Conservation (phyloP, 2,888 invertebrate genomes). For the Anthophora plumipes region DNA sequence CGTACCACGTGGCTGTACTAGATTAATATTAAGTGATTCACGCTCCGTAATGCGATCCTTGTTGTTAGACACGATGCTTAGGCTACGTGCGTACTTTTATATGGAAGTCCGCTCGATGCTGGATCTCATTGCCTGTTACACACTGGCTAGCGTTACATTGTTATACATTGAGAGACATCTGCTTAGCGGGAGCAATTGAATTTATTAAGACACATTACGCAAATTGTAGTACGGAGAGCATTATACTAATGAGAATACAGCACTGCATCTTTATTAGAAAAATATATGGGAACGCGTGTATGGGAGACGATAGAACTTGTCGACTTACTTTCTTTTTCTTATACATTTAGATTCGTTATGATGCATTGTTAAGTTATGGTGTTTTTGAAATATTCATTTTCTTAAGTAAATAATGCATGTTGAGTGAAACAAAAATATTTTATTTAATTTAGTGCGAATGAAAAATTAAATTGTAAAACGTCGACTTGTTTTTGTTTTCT, state of each 20-base stretch:
- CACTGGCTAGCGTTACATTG: constrained; percentile 24
- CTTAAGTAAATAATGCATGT: no score
- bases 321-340: neutral
- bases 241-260: constrained; percentile 54
- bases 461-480: no score
- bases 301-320: neutral
- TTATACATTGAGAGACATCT: constrained; percentile 35
- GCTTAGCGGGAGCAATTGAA: constrained; percentile 56
- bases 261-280: constrained; percentile 52
- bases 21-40: constrained; percentile 69
- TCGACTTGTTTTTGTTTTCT: no score
- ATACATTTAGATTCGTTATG: no score
- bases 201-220: constrained; percentile 59
- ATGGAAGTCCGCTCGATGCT: constrained; percentile 39
- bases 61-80: constrained; percentile 62
- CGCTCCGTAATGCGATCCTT: constrained; percentile 62
- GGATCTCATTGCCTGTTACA: constrained; percentile 34
- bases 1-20: constrained; percentile 58
- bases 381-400: no score
- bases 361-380: no score
- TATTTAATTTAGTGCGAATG: no score
- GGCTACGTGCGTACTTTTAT: constrained; percentile 44
- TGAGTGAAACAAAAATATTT: no score
- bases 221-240: constrained; percentile 50
- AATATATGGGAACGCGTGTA: constrained; percentile 27